These are phyloP conservation scores for Mesembrinibis cayennensis DNA, from an alignment of 2,113 vertebrate genomes.

Conservation along the genomic window DNA sequence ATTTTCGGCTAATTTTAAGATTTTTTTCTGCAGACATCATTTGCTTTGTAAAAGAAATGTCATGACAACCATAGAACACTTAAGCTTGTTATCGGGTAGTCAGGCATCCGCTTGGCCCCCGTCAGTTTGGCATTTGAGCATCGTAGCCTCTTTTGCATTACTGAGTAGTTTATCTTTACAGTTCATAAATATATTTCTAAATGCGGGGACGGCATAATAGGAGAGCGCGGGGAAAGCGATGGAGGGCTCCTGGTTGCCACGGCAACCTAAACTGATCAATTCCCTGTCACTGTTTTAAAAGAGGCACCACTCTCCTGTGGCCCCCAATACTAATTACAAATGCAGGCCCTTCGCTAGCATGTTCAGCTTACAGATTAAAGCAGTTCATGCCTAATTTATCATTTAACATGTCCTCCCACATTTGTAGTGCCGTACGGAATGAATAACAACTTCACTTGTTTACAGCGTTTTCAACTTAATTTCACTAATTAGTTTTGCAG, in stretches of 20 bases:
- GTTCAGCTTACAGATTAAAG: conserved; percentile 80
- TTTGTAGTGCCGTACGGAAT: conserved; percentile 68
- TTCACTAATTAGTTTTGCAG: conserved; percentile 77
- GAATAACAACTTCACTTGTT: conserved; percentile 79
- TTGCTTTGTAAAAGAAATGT: conserved; percentile 76
- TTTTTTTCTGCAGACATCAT: conserved; percentile 71
- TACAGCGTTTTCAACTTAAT: conserved; percentile 75
- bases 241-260: conserved; percentile 76
- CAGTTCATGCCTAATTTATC: conserved; percentile 81
- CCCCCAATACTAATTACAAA: conserved; percentile 82
- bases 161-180: conserved; percentile 75
- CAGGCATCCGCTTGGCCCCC: conserved; percentile 66
- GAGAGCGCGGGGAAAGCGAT: conserved; percentile 53
- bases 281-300: conserved; percentile 83
- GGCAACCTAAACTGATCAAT: conserved; percentile 85
- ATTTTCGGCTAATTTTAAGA: conserved; percentile 79
- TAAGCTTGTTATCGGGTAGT: conserved; percentile 71
- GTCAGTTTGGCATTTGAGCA: conserved; percentile 71
- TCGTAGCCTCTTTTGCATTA: conserved; percentile 70
- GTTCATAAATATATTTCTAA: conserved; percentile 79
- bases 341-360: conserved; percentile 74
- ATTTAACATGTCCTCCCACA: conserved; percentile 78
- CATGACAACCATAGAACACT: conserved; percentile 75
- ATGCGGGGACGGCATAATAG: conserved; percentile 51
- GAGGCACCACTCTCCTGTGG: conserved; percentile 76